Conservation (phyloP, 2,113 vertebrate species). For the Pseudorectes ferrugineus region DNA sequence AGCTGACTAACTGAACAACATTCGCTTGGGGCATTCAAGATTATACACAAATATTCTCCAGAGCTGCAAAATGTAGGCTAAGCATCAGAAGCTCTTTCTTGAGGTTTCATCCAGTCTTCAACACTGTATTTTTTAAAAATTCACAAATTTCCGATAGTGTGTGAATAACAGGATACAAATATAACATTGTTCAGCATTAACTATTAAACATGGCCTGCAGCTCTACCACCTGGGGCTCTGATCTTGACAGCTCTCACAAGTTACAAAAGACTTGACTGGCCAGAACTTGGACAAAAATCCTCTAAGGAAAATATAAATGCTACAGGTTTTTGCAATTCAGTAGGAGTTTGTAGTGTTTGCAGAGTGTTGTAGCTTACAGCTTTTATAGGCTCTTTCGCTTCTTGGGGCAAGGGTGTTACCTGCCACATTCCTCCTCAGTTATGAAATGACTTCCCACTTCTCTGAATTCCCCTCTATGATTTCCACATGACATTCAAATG, state of each 20-base stretch:
- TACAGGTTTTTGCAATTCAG: background rate
- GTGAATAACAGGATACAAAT: slow-evolving; percentile 43
- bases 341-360: background rate
- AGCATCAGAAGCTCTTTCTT: background rate
- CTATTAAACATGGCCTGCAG: slow-evolving; percentile 60
- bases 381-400: background rate
- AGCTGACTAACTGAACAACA: background rate
- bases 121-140: background rate
- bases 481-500: background rate
- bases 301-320: background rate
- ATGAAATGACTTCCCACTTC: background rate
- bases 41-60: background rate
- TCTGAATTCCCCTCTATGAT: background rate
- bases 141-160: background rate
- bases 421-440: background rate
- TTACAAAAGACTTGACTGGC: background rate
- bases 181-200: slow-evolving; percentile 46
- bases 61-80: background rate
- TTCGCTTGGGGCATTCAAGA: background rate
- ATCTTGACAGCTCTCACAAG: slow-evolving; percentile 35
- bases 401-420: background rate
- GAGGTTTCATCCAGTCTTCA: background rate
- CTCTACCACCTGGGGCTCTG: slow-evolving; percentile 40
- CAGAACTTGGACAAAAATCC: slow-evolving; percentile 3
- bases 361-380: background rate